phyloP scores from a whole-genome alignment of 1,140 invertebrate genomes.

The Melanaphis sacchari region DNA sequence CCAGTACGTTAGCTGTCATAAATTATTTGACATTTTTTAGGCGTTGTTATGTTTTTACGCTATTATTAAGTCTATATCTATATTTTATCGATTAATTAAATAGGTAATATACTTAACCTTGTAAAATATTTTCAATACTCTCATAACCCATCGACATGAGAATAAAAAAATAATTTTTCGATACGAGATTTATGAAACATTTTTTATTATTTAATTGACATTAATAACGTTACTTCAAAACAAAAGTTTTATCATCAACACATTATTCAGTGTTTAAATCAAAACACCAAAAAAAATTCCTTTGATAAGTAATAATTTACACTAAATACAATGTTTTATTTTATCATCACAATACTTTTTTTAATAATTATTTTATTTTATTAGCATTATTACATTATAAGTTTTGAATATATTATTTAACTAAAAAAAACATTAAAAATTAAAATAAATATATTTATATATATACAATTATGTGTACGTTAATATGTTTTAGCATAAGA shows the following conservation, averaged over 20 bases:
- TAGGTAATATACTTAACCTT: background rate
- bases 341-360: no score
- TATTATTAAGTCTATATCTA: background rate
- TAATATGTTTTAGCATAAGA: background rate
- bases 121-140: background rate
- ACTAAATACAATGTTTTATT: no score
- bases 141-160: background rate
- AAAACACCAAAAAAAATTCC: background rate
- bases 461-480: background rate
- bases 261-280: background rate
- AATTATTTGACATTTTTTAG: background rate
- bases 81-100: background rate
- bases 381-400: background rate
- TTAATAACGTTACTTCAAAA: background rate
- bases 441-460: no score
- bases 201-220: background rate
- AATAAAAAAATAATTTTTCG: background rate
- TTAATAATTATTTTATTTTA: background rate
- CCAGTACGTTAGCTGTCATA: background rate
- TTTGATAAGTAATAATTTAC: no score
- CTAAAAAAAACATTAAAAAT: no score
- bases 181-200: background rate
- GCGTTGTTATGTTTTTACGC: background rate
- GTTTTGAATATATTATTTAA: background rate
- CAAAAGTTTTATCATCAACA: background rate